Evolutionary conservation across 1,140 invertebrate genomes (phyloP).

Genomic region (Drosophila parvula): DNA sequence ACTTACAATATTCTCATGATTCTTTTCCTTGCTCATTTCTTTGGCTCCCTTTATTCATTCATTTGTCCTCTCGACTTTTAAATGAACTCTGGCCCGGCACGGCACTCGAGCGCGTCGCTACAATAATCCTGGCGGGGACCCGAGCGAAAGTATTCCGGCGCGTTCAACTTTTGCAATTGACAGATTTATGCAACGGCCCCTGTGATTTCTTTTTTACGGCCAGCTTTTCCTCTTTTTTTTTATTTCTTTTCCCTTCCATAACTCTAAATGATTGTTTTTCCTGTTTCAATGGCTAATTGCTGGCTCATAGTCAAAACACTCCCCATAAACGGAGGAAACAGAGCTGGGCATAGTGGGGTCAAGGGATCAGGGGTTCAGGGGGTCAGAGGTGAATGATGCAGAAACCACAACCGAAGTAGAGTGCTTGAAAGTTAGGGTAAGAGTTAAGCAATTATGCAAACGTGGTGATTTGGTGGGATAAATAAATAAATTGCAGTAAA

Average conservation of each 20-base stretch:
- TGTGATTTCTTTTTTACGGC: constrained; percentile 15
- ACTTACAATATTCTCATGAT: constrained; percentile 45
- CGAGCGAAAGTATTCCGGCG: constrained; percentile 56
- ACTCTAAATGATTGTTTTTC: constrained; percentile 32
- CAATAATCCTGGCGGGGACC: constrained; percentile 14
- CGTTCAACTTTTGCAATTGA: constrained; percentile 74
- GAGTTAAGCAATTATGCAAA: constrained; percentile 37
- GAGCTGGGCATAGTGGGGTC: constrained; percentile 12
- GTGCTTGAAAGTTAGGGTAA: constrained; percentile 44
- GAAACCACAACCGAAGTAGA: constrained; percentile 57
- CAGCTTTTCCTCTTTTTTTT: no score
- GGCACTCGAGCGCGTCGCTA: constrained; percentile 36
- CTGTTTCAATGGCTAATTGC: constrained; percentile 39
- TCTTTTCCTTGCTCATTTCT: constrained; percentile 45
- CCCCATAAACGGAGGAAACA: constrained; percentile 29
- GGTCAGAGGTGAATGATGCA: constrained; percentile 27
- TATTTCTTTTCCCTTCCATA: background rate
- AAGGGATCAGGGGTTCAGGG: background rate
- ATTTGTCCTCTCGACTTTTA: constrained; percentile 80
- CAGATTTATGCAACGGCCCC: constrained; percentile 61
- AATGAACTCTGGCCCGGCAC: constrained; percentile 67
- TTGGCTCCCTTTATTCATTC: constrained; percentile 70
- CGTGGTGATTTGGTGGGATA: constrained; percentile 16
- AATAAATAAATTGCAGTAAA: constrained; percentile 46
- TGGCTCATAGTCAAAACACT: constrained; percentile 35